These are phyloP conservation scores for Laupala kohalensis DNA, from an alignment of 1,140 invertebrate species.

Conservation along the genomic window DNA sequence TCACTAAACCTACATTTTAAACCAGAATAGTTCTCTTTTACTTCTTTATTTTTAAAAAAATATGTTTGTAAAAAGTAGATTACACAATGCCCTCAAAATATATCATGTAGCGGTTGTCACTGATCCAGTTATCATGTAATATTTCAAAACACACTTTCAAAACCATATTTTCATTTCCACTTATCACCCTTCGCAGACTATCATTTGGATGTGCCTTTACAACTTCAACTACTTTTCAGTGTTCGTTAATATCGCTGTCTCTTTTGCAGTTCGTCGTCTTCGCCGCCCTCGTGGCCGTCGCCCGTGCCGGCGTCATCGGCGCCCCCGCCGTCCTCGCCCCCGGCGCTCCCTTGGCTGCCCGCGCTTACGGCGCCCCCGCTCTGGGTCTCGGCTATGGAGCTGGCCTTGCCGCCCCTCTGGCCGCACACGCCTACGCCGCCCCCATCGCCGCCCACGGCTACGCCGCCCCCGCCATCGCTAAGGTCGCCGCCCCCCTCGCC, in stretches of 20 bases:
- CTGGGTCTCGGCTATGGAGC: slow-evolving; percentile 4
- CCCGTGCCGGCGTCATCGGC: slow-evolving; percentile 17
- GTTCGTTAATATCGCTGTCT: neutral
- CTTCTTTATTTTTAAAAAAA: neutral
- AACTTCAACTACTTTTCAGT: neutral
- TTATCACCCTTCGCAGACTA: neutral
- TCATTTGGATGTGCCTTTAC: neutral
- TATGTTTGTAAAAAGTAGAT: neutral
- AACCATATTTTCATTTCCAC: neutral
- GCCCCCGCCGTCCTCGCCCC: slow-evolving; percentile 19
- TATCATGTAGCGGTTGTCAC: too few species aligned
- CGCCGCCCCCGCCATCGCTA: slow-evolving; percentile 17
- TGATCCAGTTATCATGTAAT: neutral
- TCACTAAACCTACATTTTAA: neutral
- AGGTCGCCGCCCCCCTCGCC: slow-evolving; percentile 19
- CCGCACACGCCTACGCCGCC: slow-evolving; percentile 17
- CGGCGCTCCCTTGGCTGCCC: slow-evolving; percentile 4
- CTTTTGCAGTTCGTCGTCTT: slow-evolving; percentile 27
- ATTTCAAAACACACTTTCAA: neutral
- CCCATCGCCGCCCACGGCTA: slow-evolving; percentile 15
- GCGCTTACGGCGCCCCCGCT: slow-evolving; percentile 3
- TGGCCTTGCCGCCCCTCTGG: slow-evolving; percentile 17
- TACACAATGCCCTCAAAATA: neutral
- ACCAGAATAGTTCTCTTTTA: neutral
- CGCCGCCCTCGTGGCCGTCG: slow-evolving; percentile 27